phyloP scores from a whole-genome alignment of 2,888 invertebrate genomes.

The Nymphalis urticae region DNA sequence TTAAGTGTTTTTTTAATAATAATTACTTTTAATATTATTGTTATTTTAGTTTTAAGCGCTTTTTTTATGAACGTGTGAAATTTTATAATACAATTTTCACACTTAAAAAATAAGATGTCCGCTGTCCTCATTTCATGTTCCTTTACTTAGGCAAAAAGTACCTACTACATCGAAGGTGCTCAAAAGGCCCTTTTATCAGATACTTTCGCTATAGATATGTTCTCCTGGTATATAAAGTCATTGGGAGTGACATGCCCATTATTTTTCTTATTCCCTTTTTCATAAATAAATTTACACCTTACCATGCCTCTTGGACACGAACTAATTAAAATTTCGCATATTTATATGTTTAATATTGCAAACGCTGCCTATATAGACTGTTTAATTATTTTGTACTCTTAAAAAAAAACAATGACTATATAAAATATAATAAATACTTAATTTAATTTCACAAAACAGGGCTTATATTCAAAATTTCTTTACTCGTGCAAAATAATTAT shows the following conservation, averaged over 20 bases:
- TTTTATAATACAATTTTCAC: too few species aligned
- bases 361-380: too few species aligned
- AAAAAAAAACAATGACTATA: too few species aligned
- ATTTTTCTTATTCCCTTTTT: constrained; percentile 68
- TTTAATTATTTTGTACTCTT: too few species aligned
- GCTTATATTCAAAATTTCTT: neutral
- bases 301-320: constrained; percentile 15
- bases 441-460: neutral
- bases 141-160: too few species aligned
- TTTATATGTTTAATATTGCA: constrained; percentile 17
- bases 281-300: constrained; percentile 65
- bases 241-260: constrained; percentile 83
- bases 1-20: too few species aligned
- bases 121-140: too few species aligned
- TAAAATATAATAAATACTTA: too few species aligned
- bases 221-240: constrained; percentile 79
- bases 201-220: constrained; percentile 51
- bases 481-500: neutral
- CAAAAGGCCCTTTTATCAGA: constrained; percentile 35
- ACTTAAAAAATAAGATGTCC: too few species aligned
- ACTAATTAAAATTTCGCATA: constrained; percentile 4
- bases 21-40: too few species aligned
- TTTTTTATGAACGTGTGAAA: too few species aligned
- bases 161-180: neutral
- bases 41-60: too few species aligned